Evolutionary conservation across 2,888 invertebrate species (phyloP).

Genomic region (Cheiracanthium punctorium): DNA sequence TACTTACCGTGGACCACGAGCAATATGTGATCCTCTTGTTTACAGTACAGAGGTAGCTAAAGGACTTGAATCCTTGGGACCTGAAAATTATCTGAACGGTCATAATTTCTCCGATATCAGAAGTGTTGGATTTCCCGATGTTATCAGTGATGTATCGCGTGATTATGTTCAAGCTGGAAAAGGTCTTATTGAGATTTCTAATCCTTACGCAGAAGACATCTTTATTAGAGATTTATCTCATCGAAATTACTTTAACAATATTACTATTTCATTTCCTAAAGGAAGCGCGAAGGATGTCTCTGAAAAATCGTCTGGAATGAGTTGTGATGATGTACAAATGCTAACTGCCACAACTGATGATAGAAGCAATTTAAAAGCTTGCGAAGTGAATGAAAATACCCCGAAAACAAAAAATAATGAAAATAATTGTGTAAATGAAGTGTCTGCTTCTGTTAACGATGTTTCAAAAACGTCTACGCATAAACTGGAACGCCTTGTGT

Average conservation of each 20-base stretch:
- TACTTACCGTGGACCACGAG: neutral
- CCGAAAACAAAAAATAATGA: neutral
- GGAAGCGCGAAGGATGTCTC: neutral
- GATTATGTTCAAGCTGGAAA: neutral
- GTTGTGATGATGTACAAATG: too few species aligned
- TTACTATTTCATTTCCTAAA: neutral
- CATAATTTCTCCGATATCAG: constrained; percentile 3
- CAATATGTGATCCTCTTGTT: constrained; percentile 13
- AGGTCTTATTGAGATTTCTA: neutral
- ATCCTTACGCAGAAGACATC: neutral
- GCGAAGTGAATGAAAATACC: neutral
- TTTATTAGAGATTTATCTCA: neutral
- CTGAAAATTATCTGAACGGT: neutral
- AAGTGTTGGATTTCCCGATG: neutral
- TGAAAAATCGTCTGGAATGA: too few species aligned
- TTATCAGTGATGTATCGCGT: neutral
- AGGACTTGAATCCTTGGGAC: neutral
- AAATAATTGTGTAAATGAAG: neutral
- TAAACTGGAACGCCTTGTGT: too few species aligned
- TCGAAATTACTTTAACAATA: neutral
- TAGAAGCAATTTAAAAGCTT: too few species aligned
- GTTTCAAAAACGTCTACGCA: too few species aligned
- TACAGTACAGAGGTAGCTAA: neutral
- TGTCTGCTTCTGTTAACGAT: neutral
- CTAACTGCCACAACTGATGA: too few species aligned